Conservation (phyloP, 2,113 vertebrate genomes). For the Thryonomys swinderianus region DNA sequence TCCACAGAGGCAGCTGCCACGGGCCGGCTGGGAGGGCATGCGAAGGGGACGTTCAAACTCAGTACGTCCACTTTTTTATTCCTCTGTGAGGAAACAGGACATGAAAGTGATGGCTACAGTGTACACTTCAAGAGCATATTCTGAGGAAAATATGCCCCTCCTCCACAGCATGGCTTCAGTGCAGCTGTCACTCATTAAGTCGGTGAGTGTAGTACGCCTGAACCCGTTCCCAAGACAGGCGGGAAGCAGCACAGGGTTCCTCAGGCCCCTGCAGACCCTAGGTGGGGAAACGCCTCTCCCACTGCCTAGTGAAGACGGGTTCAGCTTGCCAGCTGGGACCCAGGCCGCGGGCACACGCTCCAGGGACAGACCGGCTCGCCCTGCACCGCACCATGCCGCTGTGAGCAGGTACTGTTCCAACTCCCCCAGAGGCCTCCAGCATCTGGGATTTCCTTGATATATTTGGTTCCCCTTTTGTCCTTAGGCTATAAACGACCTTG, state of each 20-base stretch:
- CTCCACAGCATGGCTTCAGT: neutral
- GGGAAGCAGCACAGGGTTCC: neutral
- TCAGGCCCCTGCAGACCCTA: neutral
- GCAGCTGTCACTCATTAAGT: neutral
- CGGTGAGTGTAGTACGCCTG: neutral
- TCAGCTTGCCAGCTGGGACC: neutral
- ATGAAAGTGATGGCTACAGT: neutral
- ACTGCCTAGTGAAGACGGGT: neutral
- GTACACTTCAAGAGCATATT: neutral
- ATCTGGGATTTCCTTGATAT: neutral
- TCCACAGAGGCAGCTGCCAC: neutral
- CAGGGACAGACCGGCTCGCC: neutral
- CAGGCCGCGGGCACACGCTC: neutral
- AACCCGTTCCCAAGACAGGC: neutral
- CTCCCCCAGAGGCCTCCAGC: neutral
- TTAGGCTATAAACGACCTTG: neutral
- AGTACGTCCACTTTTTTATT: neutral
- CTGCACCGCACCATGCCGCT: neutral
- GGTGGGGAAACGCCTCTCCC: neutral
- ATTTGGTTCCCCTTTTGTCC: neutral
- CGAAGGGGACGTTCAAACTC: constrained; percentile 30
- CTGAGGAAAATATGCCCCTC: neutral
- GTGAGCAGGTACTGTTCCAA: neutral
- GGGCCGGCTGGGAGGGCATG: neutral
- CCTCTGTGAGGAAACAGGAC: neutral